phyloP scores from a whole-genome alignment of 2,797 vertebrate species.

The Zenarchopterus dispar region DNA sequence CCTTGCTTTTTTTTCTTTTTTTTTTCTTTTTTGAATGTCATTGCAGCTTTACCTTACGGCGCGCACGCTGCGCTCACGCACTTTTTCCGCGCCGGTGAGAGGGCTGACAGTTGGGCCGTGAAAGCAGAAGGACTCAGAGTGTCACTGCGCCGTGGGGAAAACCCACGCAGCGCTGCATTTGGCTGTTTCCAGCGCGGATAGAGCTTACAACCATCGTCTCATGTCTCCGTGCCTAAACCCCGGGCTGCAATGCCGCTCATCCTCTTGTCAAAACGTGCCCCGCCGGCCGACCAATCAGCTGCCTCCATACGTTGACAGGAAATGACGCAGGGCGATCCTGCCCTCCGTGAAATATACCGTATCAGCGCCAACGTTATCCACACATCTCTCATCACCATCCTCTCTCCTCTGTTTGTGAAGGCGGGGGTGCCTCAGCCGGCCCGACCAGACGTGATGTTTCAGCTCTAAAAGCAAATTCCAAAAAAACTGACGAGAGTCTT shows the following conservation, averaged over 20 bases:
- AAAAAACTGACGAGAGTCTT: conserved; percentile 20
- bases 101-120: too few relatives aligned
- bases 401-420: conserved; percentile 35
- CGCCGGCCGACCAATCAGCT: conserved; percentile 73
- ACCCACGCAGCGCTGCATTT: conserved; percentile 7
- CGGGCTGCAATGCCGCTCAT: conserved; percentile 38
- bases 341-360: conserved; percentile 70
- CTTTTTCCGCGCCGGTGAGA: too few relatives aligned
- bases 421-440: conserved; percentile 33
- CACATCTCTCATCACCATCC: conserved; percentile 41
- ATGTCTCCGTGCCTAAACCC: conserved; percentile 45
- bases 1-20: too few relatives aligned
- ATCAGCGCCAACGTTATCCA: conserved; percentile 64
- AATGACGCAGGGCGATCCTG: conserved; percentile 79
- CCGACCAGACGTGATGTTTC: background rate
- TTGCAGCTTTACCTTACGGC: too few relatives aligned
- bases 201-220: conserved; percentile 50
- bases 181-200: conserved; percentile 11
- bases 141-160: background rate
- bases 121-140: background rate
- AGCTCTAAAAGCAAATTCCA: conserved; percentile 23
- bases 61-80: too few relatives aligned
- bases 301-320: conserved; percentile 76
- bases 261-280: conserved; percentile 57
- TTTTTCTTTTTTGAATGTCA: too few relatives aligned